Evolutionary conservation across 37 sponge, comb jelly and placozoan species (phyloP).

Genomic region (Cliona cf. orientalis): DNA sequence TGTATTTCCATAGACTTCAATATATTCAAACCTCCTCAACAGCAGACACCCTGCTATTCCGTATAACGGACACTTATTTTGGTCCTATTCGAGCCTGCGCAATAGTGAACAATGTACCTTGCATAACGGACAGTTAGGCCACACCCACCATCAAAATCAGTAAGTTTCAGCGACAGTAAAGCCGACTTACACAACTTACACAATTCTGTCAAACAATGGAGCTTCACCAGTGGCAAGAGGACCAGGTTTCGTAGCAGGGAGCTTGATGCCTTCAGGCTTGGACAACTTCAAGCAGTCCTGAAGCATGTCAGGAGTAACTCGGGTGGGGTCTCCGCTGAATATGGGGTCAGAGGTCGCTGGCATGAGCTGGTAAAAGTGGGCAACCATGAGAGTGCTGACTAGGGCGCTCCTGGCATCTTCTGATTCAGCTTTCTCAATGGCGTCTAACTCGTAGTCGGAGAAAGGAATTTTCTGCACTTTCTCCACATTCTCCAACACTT

Average conservation of each 20-base stretch:
- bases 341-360: too few relatives aligned
- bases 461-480: constrained; percentile 17
- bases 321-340: constrained; percentile 34
- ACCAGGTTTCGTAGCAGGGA: constrained; percentile 46
- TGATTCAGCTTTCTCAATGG: constrained; percentile 15
- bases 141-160: too few relatives aligned
- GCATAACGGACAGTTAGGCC: too few relatives aligned
- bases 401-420: constrained; percentile 18
- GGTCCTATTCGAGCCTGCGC: too few relatives aligned
- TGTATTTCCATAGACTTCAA: too few relatives aligned
- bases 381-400: constrained; percentile 31
- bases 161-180: too few relatives aligned
- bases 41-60: too few relatives aligned
- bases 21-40: too few relatives aligned
- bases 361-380: constrained; percentile 41
- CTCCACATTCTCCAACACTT: neutral
- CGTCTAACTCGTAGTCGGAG: constrained; percentile 13
- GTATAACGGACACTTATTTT: too few relatives aligned
- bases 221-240: constrained; percentile 31
- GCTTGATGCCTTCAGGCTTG: constrained; percentile 15
- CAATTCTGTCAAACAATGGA: constrained; percentile 29
- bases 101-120: too few relatives aligned
- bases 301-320: constrained; percentile 19
- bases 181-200: too few relatives aligned
- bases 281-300: constrained; percentile 22